Conservation (phyloP, 2,113 vertebrate species). For the Crotalus tigris region DNA sequence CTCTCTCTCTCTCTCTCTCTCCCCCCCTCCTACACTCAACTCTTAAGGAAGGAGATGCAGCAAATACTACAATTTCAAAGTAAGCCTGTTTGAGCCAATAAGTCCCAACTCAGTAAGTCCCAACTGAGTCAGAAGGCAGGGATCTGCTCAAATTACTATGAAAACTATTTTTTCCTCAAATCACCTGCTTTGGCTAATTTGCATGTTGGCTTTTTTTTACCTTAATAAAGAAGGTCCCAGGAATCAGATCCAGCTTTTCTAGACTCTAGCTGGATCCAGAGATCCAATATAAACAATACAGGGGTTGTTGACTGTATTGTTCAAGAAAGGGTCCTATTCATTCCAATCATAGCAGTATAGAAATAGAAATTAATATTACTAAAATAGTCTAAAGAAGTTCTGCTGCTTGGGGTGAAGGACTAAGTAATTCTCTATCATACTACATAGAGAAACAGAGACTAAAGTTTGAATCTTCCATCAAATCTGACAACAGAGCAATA, state of each 20-base stretch:
- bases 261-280: not conserved
- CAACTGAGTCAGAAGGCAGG: conserved; percentile 25
- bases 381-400: no score
- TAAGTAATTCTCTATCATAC: no score
- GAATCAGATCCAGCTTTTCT: not conserved
- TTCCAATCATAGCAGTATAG: not conserved
- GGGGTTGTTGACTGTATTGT: not conserved
- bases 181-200: not conserved
- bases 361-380: not conserved
- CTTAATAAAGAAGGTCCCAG: not conserved
- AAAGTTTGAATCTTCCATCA: not conserved
- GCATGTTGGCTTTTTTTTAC: not conserved
- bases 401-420: not conserved
- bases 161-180: not conserved
- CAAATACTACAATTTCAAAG: not conserved
- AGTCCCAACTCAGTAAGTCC: not conserved
- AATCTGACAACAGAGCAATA: not conserved
- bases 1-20: conserved; percentile 21
- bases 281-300: not conserved
- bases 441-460: not conserved
- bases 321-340: not conserved
- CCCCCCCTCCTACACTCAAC: not conserved
- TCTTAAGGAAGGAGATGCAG: rapidly evolving
- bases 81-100: not conserved
- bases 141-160: not conserved